Conservation (phyloP, 2,113 vertebrate genomes). For the Scytalopus superciliaris region DNA sequence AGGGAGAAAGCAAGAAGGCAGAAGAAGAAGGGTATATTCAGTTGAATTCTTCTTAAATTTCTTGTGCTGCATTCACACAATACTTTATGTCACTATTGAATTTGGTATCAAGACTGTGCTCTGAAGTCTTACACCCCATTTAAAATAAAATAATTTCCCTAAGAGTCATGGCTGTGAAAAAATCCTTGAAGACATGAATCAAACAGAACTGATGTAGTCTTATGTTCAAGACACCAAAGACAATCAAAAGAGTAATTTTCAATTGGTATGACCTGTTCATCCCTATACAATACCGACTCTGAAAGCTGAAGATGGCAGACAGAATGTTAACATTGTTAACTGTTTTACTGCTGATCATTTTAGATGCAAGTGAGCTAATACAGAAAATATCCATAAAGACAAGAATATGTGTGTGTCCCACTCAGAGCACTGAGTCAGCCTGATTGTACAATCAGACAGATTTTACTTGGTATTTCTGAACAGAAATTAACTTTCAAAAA, state of each 20-base stretch:
- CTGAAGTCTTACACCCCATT: not conserved
- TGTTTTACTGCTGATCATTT: not conserved
- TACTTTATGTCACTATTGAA: not conserved
- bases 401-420: not conserved
- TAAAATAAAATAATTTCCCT: not conserved
- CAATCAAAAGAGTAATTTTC: not conserved
- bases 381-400: not conserved
- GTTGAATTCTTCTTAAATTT: not conserved
- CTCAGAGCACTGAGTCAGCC: not conserved
- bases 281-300: not conserved
- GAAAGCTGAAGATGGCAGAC: not conserved
- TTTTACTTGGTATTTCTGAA: not conserved
- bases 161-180: not conserved
- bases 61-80: not conserved
- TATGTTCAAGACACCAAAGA: not conserved
- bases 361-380: not conserved
- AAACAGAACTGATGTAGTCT: not conserved
- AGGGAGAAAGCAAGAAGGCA: not conserved
- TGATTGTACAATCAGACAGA: not conserved
- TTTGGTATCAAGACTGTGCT: not conserved
- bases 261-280: not conserved
- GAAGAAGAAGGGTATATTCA: not conserved
- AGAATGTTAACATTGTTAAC: not conserved
- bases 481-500: not conserved
- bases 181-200: not conserved